Base-by-base conservation (phyloP, 2,113 vertebrate species). In the Poecilia latipinna region DNA sequence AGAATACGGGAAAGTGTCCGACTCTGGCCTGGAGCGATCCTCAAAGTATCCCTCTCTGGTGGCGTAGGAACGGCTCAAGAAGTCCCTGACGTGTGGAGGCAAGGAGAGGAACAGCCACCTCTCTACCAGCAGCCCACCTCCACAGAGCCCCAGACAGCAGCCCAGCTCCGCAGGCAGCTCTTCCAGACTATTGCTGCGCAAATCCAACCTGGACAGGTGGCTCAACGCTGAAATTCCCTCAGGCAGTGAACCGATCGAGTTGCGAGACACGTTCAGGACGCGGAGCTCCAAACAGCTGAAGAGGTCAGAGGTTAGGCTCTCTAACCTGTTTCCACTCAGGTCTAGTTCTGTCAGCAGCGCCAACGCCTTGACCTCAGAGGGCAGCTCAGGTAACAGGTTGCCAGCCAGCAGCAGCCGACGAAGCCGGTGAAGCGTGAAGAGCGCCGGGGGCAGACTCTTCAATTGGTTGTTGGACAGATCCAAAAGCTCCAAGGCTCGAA, bases 401-500 rank as follows among this genome's bases (percentile, higher is more conserved):
- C 90, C 88, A 3, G 91, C 90, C 65, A 96, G 70, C 33, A 95
- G 84, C 15, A 96, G 93, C 66, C 89, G 82, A 0, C 93, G 88
- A 17, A 95, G 92, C 33, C 83, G 80, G 3, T 78, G 93, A 1
- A 95, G 88, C 5, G 88, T 90, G 78, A 95, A 96, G 24, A 96
- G 92, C 0, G 92, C 82, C 0, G 78, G 75, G 2, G 95, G 94
- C 17, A 96, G 82, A 35, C 66, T 86, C 68, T 89, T 86, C 42
- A 96, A 89, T 65, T 91, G 93, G 70, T 95, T 96, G 86, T 94
- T 87, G 32, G 92, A 86, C 29, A 95, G 84, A 74, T 94, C 93
- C 11, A 96, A 79, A 33, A 94, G 75, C 85, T 95, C 94, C 4
- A 96, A 80, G 22, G 85, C 86, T 13, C 87, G 88, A 19, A 95